Evolutionary conservation across 1,140 invertebrate species (phyloP).

Genomic region (Hylyphantes graminicola): DNA sequence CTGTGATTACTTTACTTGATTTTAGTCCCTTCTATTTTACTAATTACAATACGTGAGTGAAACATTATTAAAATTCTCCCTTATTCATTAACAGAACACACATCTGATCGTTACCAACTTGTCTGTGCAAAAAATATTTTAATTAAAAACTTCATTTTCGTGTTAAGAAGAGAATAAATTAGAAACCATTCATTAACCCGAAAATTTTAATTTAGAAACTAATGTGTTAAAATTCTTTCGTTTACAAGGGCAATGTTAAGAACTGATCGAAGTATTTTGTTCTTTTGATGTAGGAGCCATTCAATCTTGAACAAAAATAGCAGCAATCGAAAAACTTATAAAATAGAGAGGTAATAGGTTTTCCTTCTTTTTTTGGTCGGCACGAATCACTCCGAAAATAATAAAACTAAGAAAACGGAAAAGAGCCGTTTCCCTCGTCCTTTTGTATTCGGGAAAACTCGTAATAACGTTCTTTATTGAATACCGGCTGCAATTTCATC

Average conservation of each 20-base stretch:
- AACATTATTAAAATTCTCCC: no score
- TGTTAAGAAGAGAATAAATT: no score
- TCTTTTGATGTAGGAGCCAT: constrained; percentile 33
- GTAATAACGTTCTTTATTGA: constrained; percentile 60
- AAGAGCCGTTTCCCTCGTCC: constrained; percentile 3
- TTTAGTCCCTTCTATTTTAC: no score
- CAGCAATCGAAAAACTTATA: constrained; percentile 47
- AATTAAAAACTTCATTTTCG: no score
- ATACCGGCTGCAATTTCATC: constrained; percentile 59
- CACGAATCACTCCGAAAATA: constrained; percentile 45
- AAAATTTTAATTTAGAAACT: not conserved
- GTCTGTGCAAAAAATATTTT: no score
- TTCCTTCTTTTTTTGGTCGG: constrained; percentile 26
- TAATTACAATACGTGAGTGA: no score
- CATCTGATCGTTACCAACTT: no score
- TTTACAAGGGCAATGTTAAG: constrained; percentile 34
- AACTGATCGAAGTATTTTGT: constrained; percentile 35
- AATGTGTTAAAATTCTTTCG: constrained; percentile 30
- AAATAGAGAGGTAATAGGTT: constrained; percentile 57
- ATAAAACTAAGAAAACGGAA: constrained; percentile 39
- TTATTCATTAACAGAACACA: no score
- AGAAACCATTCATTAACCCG: no score
- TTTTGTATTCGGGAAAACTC: constrained; percentile 58
- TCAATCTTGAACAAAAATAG: constrained; percentile 27
- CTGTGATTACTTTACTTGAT: no score